A percentile compares a stretch with the other conserved stretches of the same genome.
phyloP scores from a whole-genome alignment of 1,140 invertebrate species.

The Pygmarrhopalites habei region DNA sequence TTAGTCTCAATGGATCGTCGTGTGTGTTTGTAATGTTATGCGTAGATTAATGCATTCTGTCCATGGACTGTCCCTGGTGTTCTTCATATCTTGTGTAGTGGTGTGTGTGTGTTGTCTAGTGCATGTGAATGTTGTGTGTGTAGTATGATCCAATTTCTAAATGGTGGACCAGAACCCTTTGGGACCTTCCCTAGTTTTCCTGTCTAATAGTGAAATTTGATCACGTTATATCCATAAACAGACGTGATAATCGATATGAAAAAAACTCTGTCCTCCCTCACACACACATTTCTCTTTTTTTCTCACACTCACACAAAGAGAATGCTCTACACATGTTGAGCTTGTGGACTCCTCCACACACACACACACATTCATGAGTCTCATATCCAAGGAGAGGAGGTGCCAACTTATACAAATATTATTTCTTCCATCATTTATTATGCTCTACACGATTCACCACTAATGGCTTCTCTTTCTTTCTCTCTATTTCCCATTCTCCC shows the following conservation, averaged over 20 bases:
- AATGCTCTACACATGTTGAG: not conserved
- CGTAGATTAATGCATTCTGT: too few relatives aligned
- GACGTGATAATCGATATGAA: constrained; percentile 10
- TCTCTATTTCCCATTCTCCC: not conserved
- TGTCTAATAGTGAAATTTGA: constrained; percentile 5
- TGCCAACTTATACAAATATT: not conserved
- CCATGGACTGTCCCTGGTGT: too few relatives aligned
- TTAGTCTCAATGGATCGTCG: too few relatives aligned
- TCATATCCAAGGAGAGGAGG: too few relatives aligned
- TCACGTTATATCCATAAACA: constrained; percentile 12
- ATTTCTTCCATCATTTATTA: not conserved
- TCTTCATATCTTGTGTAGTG: too few relatives aligned
- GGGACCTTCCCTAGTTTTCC: not conserved
- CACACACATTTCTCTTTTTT: too few relatives aligned
- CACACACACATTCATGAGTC: too few relatives aligned
- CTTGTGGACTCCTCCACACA: too few relatives aligned
- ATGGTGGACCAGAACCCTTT: not conserved
- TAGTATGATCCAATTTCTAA: constrained; percentile 4
- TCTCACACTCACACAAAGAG: not conserved
- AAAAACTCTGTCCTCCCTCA: not conserved
- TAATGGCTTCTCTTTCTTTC: constrained; percentile 3
- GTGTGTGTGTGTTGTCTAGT: too few relatives aligned
- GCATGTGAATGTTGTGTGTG: too few relatives aligned
- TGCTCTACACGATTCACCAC: not conserved
- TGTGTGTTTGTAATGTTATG: too few relatives aligned